A percentile compares a stretch with the other conserved stretches of the same genome.
phyloP scores from a whole-genome alignment of 64 coral and sea anemone species.

The Stylophora pistillata region DNA sequence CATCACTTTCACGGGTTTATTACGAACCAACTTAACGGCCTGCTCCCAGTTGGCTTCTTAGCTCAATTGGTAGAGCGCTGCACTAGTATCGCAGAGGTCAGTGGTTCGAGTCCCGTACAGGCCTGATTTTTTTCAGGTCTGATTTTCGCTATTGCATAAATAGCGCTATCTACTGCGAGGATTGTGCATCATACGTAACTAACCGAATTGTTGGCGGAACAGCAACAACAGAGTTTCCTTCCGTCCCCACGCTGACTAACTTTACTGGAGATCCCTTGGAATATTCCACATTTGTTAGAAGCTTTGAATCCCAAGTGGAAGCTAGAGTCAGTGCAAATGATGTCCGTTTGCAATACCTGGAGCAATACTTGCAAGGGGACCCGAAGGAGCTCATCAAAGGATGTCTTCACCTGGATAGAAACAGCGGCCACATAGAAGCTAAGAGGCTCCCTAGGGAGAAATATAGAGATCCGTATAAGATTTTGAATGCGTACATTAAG shows the following conservation, averaged over 20 bases:
- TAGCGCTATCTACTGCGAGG: too few species aligned
- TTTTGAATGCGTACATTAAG: conserved; percentile 59
- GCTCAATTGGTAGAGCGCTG: too few species aligned
- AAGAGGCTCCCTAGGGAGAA: conserved; percentile 46
- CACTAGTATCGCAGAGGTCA: too few species aligned
- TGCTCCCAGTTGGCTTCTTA: too few species aligned
- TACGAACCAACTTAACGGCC: too few species aligned
- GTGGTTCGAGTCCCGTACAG: too few species aligned
- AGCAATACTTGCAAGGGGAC: conserved; percentile 59
- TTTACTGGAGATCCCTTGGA: conserved; percentile 65
- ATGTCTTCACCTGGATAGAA: conserved; percentile 35
- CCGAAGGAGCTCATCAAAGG: conserved; percentile 64
- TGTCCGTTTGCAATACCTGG: conserved; percentile 44
- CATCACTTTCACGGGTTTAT: too few species aligned
- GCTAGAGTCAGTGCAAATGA: conserved; percentile 38
- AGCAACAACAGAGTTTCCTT: conserved; percentile 37
- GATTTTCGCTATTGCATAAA: too few species aligned
- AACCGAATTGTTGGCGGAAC: conserved; percentile 53
- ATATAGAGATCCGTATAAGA: conserved; percentile 64
- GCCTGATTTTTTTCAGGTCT: too few species aligned
- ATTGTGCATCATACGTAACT: too few species aligned
- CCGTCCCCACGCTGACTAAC: conserved; percentile 39
- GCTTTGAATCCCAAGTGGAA: too few species aligned
- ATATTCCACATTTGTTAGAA: conserved; percentile 59
- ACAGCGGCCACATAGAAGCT: neutral